Percentiles rank a stretch among this genome's conserved stretches.
Evolutionary conservation across 92 coral and sea anemone species (phyloP).

Genomic region (Isaurus tuberculatus): DNA sequence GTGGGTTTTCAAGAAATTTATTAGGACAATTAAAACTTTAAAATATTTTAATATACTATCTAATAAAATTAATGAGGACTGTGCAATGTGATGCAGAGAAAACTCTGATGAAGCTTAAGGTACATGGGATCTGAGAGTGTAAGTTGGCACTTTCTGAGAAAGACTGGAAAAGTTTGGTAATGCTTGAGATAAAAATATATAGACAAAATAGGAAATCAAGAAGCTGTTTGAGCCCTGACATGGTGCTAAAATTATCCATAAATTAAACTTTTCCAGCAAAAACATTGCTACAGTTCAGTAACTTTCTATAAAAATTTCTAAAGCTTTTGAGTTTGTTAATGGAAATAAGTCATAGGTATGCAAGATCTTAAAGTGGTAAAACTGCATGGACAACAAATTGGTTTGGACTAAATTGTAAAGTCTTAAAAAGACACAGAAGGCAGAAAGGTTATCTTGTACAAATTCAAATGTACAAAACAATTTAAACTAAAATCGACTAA

Average conservation of each 20-base stretch:
- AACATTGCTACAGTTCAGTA: conserved; percentile 2
- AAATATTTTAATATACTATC: no score
- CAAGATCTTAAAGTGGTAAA: not conserved
- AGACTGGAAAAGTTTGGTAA: no score
- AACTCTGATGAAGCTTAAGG: no score
- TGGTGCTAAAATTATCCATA: conserved; percentile 20
- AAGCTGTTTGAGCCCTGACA: not conserved
- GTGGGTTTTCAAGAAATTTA: no score
- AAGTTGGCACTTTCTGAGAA: no score
- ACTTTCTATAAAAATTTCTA: not conserved
- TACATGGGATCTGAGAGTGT: no score
- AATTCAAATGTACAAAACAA: not conserved
- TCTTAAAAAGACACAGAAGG: not conserved
- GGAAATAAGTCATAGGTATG: not conserved
- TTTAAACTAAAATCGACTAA: not conserved
- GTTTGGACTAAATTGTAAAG: not conserved
- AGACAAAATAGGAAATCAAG: not conserved
- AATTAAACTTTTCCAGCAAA: conserved; percentile 4
- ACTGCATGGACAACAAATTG: not conserved
- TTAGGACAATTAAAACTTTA: no score
- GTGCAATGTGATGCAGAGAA: no score
- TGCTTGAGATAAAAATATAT: no score
- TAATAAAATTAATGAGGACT: no score
- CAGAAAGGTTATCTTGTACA: not conserved
- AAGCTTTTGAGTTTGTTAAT: not conserved